Evolutionary conservation across 1,140 invertebrate species (phyloP).

Genomic region (Tyrophagus putrescentiae): DNA sequence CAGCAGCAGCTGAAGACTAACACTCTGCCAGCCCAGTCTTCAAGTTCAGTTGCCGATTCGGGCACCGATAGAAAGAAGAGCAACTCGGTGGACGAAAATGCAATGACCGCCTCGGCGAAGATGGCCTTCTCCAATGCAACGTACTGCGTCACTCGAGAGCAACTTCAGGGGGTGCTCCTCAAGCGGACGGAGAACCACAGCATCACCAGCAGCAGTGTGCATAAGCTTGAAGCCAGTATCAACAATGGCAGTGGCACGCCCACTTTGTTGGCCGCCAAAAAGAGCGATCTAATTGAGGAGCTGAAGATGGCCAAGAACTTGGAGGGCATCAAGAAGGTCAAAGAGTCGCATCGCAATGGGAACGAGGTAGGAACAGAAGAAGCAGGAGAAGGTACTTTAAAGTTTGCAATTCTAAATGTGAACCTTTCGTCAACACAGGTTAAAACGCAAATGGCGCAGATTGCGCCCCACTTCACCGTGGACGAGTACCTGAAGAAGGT

Average conservation of each 20-base stretch:
- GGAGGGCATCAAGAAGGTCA: conserved; percentile 71
- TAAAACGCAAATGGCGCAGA: conserved; percentile 61
- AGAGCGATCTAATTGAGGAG: conserved; percentile 72
- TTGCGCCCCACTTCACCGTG: conserved; percentile 62
- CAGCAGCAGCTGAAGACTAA: not conserved
- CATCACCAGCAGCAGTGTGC: conserved; percentile 20
- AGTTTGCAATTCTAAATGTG: not conserved
- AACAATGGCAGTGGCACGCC: not conserved
- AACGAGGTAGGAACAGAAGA: conserved; percentile 35
- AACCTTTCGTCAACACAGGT: conserved; percentile 39
- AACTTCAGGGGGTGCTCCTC: conserved; percentile 62
- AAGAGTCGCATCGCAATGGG: conserved; percentile 63
- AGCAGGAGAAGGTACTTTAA: not conserved
- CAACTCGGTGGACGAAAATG: not conserved
- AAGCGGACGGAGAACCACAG: conserved; percentile 45
- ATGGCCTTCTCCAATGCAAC: conserved; percentile 29
- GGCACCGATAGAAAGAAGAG: not conserved
- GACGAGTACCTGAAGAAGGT: conserved; percentile 79
- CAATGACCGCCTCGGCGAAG: conserved; percentile 24
- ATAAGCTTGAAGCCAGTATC: not conserved
- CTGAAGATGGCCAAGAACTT: conserved; percentile 76
- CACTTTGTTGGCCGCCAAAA: conserved; percentile 40
- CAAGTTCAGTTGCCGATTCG: no score
- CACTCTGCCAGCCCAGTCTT: no score
- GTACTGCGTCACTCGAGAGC: conserved; percentile 64